phyloP scores from a whole-genome alignment of 2,888 invertebrate genomes.

The Scaptomyza flava region DNA sequence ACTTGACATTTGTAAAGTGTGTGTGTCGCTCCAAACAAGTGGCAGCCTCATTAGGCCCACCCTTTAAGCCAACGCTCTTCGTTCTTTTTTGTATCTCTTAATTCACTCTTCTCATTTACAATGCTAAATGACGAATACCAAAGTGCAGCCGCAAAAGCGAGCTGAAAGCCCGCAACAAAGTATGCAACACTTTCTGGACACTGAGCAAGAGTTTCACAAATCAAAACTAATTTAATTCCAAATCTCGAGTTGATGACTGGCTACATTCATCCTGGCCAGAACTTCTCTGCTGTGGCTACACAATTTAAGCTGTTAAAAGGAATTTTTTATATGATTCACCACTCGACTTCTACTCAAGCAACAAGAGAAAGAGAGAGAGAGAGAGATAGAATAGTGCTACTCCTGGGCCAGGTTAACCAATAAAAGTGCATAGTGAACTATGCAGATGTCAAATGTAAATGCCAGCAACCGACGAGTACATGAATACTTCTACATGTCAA shows the following conservation, averaged over 20 bases:
- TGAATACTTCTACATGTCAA: constrained; percentile 66
- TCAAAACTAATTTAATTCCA: constrained; percentile 65
- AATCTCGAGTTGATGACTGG: constrained; percentile 28
- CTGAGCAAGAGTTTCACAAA: constrained; percentile 37
- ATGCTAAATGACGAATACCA: constrained; percentile 47
- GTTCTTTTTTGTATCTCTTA: background rate
- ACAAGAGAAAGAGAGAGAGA: background rate
- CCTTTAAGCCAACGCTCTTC: background rate
- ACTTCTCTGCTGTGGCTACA: constrained; percentile 12
- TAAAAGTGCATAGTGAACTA: constrained; percentile 70
- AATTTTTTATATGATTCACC: constrained; percentile 49
- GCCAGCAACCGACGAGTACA: constrained; percentile 56
- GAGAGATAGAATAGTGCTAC: background rate
- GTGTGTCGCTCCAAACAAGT: constrained; percentile 28
- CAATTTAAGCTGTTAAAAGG: constrained; percentile 64
- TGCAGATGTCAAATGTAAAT: constrained; percentile 73
- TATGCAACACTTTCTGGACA: constrained; percentile 45
- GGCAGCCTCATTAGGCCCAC: constrained; percentile 34
- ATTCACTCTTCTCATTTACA: constrained; percentile 50
- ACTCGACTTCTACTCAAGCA: background rate
- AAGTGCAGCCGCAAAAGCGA: constrained; percentile 35
- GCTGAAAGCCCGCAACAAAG: constrained; percentile 46
- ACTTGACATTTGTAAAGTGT: constrained; percentile 57
- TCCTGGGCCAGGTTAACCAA: constrained; percentile 50
- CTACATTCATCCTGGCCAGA: constrained; percentile 19